These are phyloP conservation scores for Gari tellinella DNA, from an alignment of 2,888 invertebrate species.

Conservation along the genomic window DNA sequence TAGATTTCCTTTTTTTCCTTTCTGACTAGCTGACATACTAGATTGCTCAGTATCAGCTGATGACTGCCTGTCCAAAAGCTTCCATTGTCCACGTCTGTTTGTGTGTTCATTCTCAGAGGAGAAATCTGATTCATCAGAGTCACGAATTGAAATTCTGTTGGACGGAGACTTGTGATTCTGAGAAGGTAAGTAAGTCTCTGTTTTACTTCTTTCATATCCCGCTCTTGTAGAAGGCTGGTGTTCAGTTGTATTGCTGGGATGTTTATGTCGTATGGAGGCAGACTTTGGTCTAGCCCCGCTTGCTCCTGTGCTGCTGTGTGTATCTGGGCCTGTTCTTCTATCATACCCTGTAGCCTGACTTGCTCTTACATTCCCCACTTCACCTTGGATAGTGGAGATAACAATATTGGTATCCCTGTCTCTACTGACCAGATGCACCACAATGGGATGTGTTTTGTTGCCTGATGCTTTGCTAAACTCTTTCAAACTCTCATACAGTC, in stretches of 20 bases:
- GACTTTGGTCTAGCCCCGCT: background rate
- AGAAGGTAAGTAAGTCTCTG: no score
- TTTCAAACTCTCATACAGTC: constrained; percentile 7
- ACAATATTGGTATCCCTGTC: background rate
- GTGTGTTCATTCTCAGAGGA: no score
- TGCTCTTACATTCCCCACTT: background rate
- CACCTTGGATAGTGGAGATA: constrained; percentile 1
- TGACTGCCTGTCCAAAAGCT: no score
- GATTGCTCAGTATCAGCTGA: no score
- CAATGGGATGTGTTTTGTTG: background rate
- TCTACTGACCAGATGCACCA: constrained; percentile 2
- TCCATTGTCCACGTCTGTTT: no score
- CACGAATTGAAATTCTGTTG: no score
- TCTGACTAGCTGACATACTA: no score
- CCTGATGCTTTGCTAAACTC: background rate
- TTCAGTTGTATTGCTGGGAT: background rate
- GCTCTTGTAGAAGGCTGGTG: no score
- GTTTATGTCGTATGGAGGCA: background rate
- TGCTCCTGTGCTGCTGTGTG: background rate
- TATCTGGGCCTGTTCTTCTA: background rate
- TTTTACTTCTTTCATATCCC: no score
- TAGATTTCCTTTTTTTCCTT: no score
- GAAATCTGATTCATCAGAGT: no score
- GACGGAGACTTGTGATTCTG: no score
- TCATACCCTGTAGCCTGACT: background rate